Evolutionary conservation across 2,888 invertebrate species (phyloP).

Genomic region (Luperina testacea): DNA sequence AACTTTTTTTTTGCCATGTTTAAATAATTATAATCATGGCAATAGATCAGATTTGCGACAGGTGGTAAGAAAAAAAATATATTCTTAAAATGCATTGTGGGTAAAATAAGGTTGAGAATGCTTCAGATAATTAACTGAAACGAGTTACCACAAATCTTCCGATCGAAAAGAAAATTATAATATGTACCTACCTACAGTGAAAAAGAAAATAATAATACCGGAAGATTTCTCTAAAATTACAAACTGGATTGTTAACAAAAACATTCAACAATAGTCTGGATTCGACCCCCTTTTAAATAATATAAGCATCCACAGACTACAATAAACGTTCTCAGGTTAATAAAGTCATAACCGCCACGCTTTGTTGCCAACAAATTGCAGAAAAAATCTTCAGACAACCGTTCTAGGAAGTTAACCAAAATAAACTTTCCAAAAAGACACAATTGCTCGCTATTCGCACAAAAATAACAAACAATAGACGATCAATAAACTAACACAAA

Average conservation of each 20-base stretch:
- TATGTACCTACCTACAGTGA: no score
- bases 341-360: constrained; percentile 19
- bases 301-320: neutral
- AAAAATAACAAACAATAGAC: constrained; percentile 50
- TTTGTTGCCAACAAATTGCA: constrained; percentile 8
- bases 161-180: neutral
- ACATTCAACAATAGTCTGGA: neutral
- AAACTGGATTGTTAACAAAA: constrained; percentile 5
- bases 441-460: constrained; percentile 26
- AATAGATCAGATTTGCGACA: neutral
- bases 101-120: neutral
- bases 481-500: constrained; percentile 31
- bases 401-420: constrained; percentile 34
- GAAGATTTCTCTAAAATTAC: neutral
- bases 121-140: neutral
- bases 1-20: no score
- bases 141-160: neutral
- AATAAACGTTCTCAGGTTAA: neutral
- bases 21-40: no score
- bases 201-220: neutral
- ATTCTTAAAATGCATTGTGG: neutral
- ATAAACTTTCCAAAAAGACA: constrained; percentile 39
- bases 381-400: constrained; percentile 2
- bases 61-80: neutral
- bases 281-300: neutral